These are phyloP conservation scores for Embidobia sp. DNA, from an alignment of 2,888 invertebrate genomes.

Conservation along the genomic window DNA sequence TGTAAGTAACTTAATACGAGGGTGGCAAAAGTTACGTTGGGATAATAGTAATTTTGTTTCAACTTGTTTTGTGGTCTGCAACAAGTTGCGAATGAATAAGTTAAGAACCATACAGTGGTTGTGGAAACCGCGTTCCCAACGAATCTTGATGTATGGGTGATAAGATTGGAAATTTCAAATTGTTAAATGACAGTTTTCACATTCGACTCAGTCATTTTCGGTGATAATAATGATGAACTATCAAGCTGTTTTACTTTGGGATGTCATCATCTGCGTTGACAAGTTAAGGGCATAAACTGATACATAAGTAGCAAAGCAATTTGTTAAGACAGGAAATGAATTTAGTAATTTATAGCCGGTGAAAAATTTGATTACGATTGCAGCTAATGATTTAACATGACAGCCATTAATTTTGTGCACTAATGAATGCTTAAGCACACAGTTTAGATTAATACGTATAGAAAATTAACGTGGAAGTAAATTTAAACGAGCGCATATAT, in stretches of 20 bases:
- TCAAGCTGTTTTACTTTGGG: too few relatives aligned
- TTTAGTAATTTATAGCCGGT: conserved; percentile 2
- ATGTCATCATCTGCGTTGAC: too few relatives aligned
- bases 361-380: conserved; percentile 15
- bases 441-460: background rate
- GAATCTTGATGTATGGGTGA: too few relatives aligned
- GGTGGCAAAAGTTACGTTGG: background rate
- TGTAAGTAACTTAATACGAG: conserved; percentile 78
- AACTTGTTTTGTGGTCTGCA: conserved; percentile 13
- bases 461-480: background rate
- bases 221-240: too few relatives aligned
- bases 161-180: too few relatives aligned
- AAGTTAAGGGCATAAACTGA: too few relatives aligned
- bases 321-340: conserved; percentile 16
- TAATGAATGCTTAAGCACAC: background rate
- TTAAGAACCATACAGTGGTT: too few relatives aligned
- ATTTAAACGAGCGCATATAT: background rate
- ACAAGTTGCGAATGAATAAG: conserved; percentile 38
- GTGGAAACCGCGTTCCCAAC: too few relatives aligned
- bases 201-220: too few relatives aligned
- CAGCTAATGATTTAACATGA: background rate
- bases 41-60: background rate
- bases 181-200: too few relatives aligned
- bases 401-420: background rate
- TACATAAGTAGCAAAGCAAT: conserved; percentile 7